Base-by-base conservation (phyloP, 2,113 vertebrate species). In the Erinaceus europaeus region DNA sequence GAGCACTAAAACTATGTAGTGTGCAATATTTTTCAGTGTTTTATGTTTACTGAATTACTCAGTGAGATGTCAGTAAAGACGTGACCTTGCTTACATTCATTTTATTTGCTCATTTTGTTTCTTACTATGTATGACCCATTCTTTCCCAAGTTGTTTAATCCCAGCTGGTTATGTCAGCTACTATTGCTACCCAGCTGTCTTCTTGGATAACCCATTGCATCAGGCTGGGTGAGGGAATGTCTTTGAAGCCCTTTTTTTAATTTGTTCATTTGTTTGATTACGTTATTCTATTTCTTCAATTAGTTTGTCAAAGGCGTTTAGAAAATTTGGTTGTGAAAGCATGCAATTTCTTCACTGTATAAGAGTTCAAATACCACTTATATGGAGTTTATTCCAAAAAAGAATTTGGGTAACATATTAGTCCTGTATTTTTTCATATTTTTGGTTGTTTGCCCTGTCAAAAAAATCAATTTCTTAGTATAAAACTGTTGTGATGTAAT, bases 101-200 rank as follows among this genome's bases (percentile, higher is more conserved):
- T 75, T 48, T 21, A 48, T 78, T 82, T 81, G 42, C 29, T 57
- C 4, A 40, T 21, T 82, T 75, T 57, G 21, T 57, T 92, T 67
- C n/a, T 52, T 75, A 82, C 53, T 32, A 61, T 57, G 12, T 40
- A 18, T 25, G 46, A 75, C 42, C 7, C 29, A 69, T 86, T 90
- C 1, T 67, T 92, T 80, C 77, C 40, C 68, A 42, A 1, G 25
- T 59, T 76, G 17, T 73, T 81, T 73, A 46, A 42, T 89, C 9
- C 50, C 87, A 89, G 21, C 73, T 86, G 52, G 67, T 80, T 34
- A 52, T 65, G 23, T 82, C 65, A 81, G 36, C 46, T 29, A 50
- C 74, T 32, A 55, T 84, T 89, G 71, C 75, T 69, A 83, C 42
- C 86, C 80, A 79, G 36, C 53, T 88, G 67, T 75, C 62, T 69